These are phyloP conservation scores for Machaerirhynchus nigripectus DNA, from an alignment of 2,113 vertebrate species.

Conservation along the genomic window DNA sequence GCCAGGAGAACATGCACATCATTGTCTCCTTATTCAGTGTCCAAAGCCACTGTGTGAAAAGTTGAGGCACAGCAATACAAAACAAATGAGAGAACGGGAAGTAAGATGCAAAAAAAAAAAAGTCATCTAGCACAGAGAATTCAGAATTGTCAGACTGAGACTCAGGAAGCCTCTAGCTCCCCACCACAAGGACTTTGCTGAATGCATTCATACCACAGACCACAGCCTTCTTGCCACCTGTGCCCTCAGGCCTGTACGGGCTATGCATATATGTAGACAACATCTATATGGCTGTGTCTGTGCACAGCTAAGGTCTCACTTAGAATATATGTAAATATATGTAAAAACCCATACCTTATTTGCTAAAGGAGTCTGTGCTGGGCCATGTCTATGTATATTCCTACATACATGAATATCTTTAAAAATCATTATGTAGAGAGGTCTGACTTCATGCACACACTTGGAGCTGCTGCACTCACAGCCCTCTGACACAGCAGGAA, in stretches of 20 bases:
- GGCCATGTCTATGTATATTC: neutral
- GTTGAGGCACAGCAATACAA: fast-evolving
- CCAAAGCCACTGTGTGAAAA: neutral
- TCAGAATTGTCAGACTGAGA: neutral
- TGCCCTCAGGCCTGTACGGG: neutral
- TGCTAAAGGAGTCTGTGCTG: neutral
- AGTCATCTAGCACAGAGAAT: fast-evolving
- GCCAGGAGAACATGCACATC: neutral
- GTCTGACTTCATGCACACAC: neutral
- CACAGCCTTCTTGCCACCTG: neutral
- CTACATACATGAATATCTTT: fast-evolving
- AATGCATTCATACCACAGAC: neutral
- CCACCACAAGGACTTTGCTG: neutral
- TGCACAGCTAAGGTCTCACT: neutral
- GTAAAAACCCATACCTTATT: neutral
- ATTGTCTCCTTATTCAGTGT: neutral
- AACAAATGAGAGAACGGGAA: neutral
- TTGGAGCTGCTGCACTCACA: neutral
- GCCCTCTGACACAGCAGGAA: neutral
- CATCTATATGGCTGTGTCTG: neutral
- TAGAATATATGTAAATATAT: neutral
- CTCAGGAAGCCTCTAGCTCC: neutral
- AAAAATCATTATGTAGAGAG: neutral
- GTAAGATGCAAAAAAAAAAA: neutral
- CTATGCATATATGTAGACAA: fast-evolving